Evolutionary conservation across 2,113 vertebrate genomes (phyloP).

Genomic region (Gila orcuttii): DNA sequence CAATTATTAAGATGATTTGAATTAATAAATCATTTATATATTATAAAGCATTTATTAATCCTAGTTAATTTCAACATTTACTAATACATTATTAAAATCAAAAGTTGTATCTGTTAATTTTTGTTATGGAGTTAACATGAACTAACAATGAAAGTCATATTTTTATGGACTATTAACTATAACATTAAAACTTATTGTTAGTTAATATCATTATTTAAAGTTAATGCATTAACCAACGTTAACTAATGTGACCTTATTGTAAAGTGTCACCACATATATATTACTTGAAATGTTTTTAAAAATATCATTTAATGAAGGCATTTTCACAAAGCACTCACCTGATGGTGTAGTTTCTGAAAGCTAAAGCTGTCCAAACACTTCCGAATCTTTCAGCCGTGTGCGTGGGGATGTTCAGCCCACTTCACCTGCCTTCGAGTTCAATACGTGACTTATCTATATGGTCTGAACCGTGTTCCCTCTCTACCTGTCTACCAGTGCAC

Average conservation of each 20-base stretch:
- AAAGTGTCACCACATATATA: not conserved
- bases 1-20: not conserved
- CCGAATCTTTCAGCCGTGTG: not conserved
- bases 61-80: too few relatives aligned
- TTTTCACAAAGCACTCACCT: constrained; percentile 6
- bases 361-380: not conserved
- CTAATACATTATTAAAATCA: too few relatives aligned
- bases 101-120: too few relatives aligned
- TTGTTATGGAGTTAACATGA: too few relatives aligned
- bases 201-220: too few relatives aligned
- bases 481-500: not conserved
- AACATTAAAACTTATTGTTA: too few relatives aligned
- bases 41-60: too few relatives aligned
- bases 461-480: not conserved
- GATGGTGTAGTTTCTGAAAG: not conserved
- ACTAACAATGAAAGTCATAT: too few relatives aligned
- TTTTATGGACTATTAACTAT: too few relatives aligned
- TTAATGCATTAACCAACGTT: too few relatives aligned
- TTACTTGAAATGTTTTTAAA: not conserved
- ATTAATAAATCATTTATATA: not conserved
- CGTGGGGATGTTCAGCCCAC: not conserved
- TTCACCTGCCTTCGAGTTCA: not conserved
- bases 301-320: not conserved
- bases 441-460: not conserved
- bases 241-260: too few relatives aligned